These are phyloP conservation scores for Cardiocondyla obscurior DNA, from an alignment of 1,140 invertebrate species.

Conservation along the genomic window DNA sequence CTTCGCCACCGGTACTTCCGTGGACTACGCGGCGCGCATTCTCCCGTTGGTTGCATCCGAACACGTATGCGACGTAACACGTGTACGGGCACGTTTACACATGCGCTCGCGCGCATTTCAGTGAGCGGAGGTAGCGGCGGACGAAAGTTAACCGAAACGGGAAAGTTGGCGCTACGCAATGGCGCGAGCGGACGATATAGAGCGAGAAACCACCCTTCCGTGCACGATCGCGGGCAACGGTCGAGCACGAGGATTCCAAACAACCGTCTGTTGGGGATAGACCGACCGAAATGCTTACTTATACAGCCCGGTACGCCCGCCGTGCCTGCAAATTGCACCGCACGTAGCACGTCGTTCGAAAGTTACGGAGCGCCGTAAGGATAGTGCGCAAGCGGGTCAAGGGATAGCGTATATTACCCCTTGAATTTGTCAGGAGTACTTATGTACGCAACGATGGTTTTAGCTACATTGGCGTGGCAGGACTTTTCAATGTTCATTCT, in stretches of 20 bases:
- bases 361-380: constrained; percentile 11
- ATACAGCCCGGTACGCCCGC: constrained; percentile 4
- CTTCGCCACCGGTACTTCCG: neutral
- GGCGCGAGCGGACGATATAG: neutral
- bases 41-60: constrained; percentile 20
- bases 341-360: constrained; percentile 23
- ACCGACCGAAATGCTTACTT: constrained; percentile 37
- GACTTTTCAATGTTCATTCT: neutral
- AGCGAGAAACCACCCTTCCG: constrained; percentile 13
- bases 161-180: constrained; percentile 35
- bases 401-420: constrained; percentile 10
- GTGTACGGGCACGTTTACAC: constrained; percentile 6
- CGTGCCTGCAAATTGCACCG: constrained; percentile 37
- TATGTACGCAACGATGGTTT: neutral
- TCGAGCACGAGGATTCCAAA: constrained; percentile 6
- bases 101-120: neutral
- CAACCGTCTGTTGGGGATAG: constrained; percentile 11
- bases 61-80: constrained; percentile 30
- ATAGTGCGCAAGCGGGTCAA: neutral
- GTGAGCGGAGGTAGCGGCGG: neutral
- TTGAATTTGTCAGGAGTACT: constrained; percentile 13
- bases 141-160: constrained; percentile 26
- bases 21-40: neutral
- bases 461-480: neutral
- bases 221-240: neutral